Base-by-base conservation (phyloP, 1,140 invertebrate species). In the Drosophila leontia region DNA sequence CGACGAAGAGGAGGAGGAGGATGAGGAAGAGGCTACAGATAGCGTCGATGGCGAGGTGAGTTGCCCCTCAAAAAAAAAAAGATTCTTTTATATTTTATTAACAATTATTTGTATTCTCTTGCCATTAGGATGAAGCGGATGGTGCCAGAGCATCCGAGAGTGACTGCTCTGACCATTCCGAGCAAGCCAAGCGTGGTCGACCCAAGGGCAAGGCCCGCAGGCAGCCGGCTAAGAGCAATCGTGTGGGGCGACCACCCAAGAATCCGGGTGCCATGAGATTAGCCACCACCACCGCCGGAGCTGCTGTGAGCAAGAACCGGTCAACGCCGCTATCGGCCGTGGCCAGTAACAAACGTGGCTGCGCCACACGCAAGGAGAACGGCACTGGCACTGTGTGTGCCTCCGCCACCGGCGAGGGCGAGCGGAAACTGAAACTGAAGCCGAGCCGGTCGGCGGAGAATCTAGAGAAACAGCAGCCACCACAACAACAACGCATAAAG, bases 331-430 rank as follows among this genome's bases (percentile, higher is more conserved):
- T 88, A 23, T 78, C 85, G 32, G 41, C 86, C 17, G 82, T 90
- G 23, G 86, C 78, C 29, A 70, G 70, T 51, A 88, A 75, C 64
- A 91, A 92, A 78, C 87, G 84, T 83, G 86, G 91, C 75, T 76
- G 81, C 59, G 82, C 75, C 69, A 90, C 82, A 55, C 85, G 79
- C 32, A 92, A 82, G 51, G 75, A 76, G 19, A 71, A 75, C 37
- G 72, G 67, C 37, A 57, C 80, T 8, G 32, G 32, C 32, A n/a
- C 47, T 7, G 47, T 48, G 41, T 45, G 78, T 39, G 82, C 90
- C 59, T 91, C 90, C 0, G 90, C 90, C 44, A 78, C 90, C 13
- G 90, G 84, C 42, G 90, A 91, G 48, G 67, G 82, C 26, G 88
- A 91, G 47, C 79, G 81, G 3, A 70, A 19, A 29, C 26, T 29